A percentile compares a stretch with the other conserved stretches of the same genome.
Conservation (phyloP, 2,797 vertebrate species). For the Chelmon rostratus region DNA sequence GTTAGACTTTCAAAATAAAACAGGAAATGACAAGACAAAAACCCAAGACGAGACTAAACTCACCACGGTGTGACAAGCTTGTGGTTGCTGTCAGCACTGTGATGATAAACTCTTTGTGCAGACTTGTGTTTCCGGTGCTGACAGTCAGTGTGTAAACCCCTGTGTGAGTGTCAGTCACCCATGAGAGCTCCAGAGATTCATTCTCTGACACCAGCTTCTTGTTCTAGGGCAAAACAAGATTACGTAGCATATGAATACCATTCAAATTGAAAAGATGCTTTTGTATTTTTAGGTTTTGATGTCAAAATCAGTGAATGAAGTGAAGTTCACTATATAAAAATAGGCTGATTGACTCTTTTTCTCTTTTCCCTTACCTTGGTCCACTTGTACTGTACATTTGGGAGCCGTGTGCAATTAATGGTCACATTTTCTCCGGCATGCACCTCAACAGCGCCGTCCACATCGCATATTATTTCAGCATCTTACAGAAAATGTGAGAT, state of each 20-base stretch:
- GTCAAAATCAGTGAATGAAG: conserved; percentile 14
- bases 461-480: conserved; percentile 62
- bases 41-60: too few species aligned
- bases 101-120: conserved; percentile 67
- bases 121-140: conserved; percentile 40
- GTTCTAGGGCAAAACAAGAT: conserved; percentile 66
- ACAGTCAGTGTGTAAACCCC: conserved; percentile 77
- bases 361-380: conserved; percentile 70
- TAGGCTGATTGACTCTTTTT: background rate
- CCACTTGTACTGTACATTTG: conserved; percentile 68
- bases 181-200: conserved; percentile 63
- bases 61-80: too few species aligned
- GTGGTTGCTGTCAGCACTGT: conserved; percentile 59
- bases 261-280: conserved; percentile 2
- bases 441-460: conserved; percentile 40
- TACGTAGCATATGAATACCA: conserved; percentile 5
- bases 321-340: conserved; percentile 8
- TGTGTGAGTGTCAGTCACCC: conserved; percentile 58
- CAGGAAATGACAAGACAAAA: too few species aligned
- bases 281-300: conserved; percentile 2
- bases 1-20: too few species aligned
- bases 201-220: conserved; percentile 57
- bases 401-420: conserved; percentile 57
- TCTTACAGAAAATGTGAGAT: conserved; percentile 52
- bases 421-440: conserved; percentile 64